Conservation (phyloP, 2,113 vertebrate genomes). For the Stomatorhinus ivindoensis region DNA sequence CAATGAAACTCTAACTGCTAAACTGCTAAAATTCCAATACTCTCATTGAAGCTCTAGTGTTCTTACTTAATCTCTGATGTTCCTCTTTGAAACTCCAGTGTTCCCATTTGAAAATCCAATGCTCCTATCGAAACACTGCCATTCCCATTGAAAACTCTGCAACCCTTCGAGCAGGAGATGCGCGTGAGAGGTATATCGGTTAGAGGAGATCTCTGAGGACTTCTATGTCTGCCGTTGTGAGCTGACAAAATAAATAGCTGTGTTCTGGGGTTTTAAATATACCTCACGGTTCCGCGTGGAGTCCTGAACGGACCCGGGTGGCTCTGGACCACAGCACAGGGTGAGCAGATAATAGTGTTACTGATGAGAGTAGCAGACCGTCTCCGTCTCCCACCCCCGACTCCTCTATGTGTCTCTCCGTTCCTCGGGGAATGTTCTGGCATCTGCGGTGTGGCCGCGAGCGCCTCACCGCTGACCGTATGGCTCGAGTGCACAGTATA, state of each 20-base stretch:
- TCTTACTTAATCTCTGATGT: neutral
- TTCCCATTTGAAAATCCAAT: neutral
- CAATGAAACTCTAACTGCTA: too few species aligned
- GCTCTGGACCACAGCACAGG: neutral
- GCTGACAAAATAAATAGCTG: neutral
- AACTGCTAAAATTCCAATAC: neutral
- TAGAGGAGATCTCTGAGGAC: neutral
- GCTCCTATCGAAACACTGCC: neutral
- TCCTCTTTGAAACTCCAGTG: neutral
- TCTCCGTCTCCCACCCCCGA: neutral
- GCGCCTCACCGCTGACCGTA: too few species aligned
- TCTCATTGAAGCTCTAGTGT: neutral
- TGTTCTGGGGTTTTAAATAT: neutral
- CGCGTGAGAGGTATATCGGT: neutral
- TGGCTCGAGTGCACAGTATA: too few species aligned
- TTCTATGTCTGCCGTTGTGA: neutral
- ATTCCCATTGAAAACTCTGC: neutral
- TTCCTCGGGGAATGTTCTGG: neutral
- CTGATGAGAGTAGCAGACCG: neutral
- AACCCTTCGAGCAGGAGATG: neutral
- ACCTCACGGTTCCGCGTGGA: neutral
- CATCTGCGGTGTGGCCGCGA: neutral
- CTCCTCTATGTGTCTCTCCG: neutral
- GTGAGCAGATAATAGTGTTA: neutral
- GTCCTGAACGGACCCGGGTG: neutral